Evolutionary conservation across 2,113 vertebrate species (phyloP).

Genomic region (Vanacampus margaritifer): DNA sequence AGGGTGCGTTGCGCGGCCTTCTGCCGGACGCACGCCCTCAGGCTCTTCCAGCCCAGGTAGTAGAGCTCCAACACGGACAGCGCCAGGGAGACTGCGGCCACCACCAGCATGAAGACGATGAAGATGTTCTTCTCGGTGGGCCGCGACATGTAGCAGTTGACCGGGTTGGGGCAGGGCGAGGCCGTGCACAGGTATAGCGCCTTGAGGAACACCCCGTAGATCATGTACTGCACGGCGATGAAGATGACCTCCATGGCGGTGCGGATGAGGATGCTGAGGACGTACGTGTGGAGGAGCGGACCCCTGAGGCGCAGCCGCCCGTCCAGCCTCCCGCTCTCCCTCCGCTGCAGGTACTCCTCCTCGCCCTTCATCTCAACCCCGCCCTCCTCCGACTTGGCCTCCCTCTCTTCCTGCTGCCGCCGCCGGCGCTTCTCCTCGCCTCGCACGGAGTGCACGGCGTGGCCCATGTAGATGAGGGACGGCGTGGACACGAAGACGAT

Average conservation of each 20-base stretch:
- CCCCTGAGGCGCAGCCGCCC: constrained; percentile 78
- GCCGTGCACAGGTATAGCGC: constrained; percentile 83
- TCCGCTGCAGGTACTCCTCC: constrained; percentile 72
- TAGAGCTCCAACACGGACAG: constrained; percentile 89
- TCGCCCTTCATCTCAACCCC: constrained; percentile 52
- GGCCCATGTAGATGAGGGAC: constrained; percentile 93
- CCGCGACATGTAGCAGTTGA: constrained; percentile 95
- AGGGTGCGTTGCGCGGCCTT: constrained; percentile 32
- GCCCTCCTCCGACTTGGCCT: constrained; percentile 38
- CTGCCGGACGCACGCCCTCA: constrained; percentile 51
- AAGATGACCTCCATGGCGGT: constrained; percentile 91
- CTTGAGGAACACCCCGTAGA: constrained; percentile 89
- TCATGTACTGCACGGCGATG: constrained; percentile 86
- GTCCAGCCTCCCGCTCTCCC: constrained; percentile 56
- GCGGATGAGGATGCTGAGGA: constrained; percentile 91
- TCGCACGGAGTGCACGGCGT: constrained; percentile 87
- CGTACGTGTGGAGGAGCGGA: constrained; percentile 85
- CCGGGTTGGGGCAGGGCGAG: constrained; percentile 86
- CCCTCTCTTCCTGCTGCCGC: constrained; percentile 67
- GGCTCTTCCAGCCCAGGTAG: constrained; percentile 87
- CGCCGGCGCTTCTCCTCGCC: constrained; percentile 82
- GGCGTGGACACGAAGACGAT: constrained; percentile 96
- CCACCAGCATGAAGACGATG: constrained; percentile 94
- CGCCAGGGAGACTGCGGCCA: constrained; percentile 85
- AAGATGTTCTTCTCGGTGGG: constrained; percentile 98